Base-by-base conservation (phyloP, 2,888 invertebrate genomes). In the Phorcus lineatus region DNA sequence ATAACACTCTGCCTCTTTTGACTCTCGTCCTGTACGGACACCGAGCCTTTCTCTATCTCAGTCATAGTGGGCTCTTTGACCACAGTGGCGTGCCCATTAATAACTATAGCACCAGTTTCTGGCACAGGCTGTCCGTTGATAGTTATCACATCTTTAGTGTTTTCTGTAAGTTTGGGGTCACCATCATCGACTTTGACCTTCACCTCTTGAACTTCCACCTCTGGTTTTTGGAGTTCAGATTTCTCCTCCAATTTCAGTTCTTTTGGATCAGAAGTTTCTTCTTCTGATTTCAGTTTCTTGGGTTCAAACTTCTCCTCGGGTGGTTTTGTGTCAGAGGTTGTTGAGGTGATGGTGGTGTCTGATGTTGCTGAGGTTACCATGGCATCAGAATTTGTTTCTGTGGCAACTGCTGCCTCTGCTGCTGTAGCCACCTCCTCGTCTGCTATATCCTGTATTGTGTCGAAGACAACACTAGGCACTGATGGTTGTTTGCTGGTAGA, bases 381-480 rank as follows among this genome's bases (percentile, higher is more conserved):
- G 53, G 76, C 22, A 24, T 66, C 22, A 28, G 70, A 53, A 40
- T 62, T 80, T 36, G 22, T 79, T 70, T 57, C 78, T 76, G 9
- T 67, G 77, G 76, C 77, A 77, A 22, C 66, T 70, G 53, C 80
- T 54, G 17, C 40, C 16, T 19, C 36, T 13, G 76, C 82, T 66
- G 19, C 4, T 19, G 78, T 67, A 40, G 81, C 83, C 3, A 47
- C 17, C n/a, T 85, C 84, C 36, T 81, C 70, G 13, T 80, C 82
- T 24, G 80, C 81, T 36, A 91, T 86, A 31, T 91, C 91, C 31
- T 91, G 88, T 74, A 92, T 90, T 0, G 91, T 89, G 70, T 91
- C 91, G n/a, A 91, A 86, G 13, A 92, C 92, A 28, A 92, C 92
- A 40, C 86, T 89, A 16, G 92, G 91, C 24, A 92, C 89, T 13